Evolutionary conservation across 2,888 invertebrate species (phyloP).

Genomic region (Marasmarcha lunaedactyla): DNA sequence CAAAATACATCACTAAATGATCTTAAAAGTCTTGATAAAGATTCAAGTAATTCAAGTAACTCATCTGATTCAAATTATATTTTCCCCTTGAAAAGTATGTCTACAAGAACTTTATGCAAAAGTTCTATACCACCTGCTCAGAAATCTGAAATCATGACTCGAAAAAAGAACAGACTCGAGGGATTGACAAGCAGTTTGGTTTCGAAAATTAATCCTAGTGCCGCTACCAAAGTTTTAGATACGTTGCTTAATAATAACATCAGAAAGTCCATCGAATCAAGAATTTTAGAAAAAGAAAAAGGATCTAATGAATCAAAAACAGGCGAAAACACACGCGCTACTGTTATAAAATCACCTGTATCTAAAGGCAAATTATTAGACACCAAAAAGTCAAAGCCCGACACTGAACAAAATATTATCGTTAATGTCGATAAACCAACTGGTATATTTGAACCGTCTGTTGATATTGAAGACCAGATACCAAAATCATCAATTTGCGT

Average conservation of each 20-base stretch:
- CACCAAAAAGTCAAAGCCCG: slow-evolving; percentile 45
- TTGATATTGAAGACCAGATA: slow-evolving; percentile 76
- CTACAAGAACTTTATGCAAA: slow-evolving; percentile 57
- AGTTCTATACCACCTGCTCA: slow-evolving; percentile 59
- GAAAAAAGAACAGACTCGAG: slow-evolving; percentile 74
- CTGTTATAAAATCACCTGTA: slow-evolving; percentile 70
- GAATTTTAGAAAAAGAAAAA: slow-evolving; percentile 59
- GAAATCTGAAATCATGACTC: slow-evolving; percentile 69
- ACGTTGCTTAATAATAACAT: slow-evolving; percentile 62
- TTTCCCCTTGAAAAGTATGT: slow-evolving; percentile 55
- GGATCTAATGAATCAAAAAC: slow-evolving; percentile 24
- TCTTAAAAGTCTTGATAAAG: slow-evolving; percentile 23
- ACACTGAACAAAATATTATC: slow-evolving; percentile 32
- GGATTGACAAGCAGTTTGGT: slow-evolving; percentile 71
- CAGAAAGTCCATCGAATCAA: slow-evolving; percentile 59
- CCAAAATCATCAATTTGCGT: slow-evolving; percentile 69
- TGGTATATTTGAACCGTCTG: slow-evolving; percentile 77
- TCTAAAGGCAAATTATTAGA: slow-evolving; percentile 62
- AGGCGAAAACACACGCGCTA: slow-evolving; percentile 56
- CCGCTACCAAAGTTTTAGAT: slow-evolving; percentile 64
- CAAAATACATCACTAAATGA: slow-evolving; percentile 40
- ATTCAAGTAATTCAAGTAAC: slow-evolving; percentile 25
- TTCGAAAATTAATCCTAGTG: slow-evolving; percentile 70
- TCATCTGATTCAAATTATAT: slow-evolving; percentile 21
- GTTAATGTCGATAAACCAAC: slow-evolving; percentile 70